Evolutionary conservation across 2,113 vertebrate genomes (phyloP).

Genomic region (Cichladusa arquata): DNA sequence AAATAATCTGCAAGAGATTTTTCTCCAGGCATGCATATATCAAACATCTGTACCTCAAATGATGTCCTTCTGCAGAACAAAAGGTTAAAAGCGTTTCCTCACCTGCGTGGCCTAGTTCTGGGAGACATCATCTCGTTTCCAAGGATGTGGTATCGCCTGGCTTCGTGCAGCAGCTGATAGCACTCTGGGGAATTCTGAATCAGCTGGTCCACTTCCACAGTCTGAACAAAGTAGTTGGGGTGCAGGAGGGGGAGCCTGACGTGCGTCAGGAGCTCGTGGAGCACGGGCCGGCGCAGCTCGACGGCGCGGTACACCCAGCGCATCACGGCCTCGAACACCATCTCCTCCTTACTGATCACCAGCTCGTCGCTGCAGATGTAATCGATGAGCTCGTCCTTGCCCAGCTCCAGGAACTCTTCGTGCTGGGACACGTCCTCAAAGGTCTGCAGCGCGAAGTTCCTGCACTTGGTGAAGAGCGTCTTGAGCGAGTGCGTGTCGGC

Average conservation of each 20-base stretch:
- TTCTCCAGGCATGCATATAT: neutral
- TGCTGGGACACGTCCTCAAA: slow-evolving; percentile 92
- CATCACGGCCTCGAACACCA: slow-evolving; percentile 96
- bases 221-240: slow-evolving; percentile 98
- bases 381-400: slow-evolving; percentile 91
- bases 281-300: slow-evolving; percentile 82
- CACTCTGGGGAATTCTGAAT: slow-evolving; percentile 96
- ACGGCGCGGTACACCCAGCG: slow-evolving; percentile 92
- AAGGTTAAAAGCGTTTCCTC: neutral
- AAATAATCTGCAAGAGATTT: neutral
- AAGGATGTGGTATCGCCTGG: slow-evolving; percentile 94
- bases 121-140: slow-evolving; percentile 99
- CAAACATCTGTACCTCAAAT: neutral
- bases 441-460: slow-evolving; percentile 85
- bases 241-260: slow-evolving; percentile 92
- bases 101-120: slow-evolving; percentile 95
- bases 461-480: slow-evolving; percentile 90
- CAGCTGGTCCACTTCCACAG: slow-evolving; percentile 94
- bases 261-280: slow-evolving; percentile 90
- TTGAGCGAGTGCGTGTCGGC: slow-evolving; percentile 93
- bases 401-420: slow-evolving; percentile 91
- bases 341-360: slow-evolving; percentile 89
- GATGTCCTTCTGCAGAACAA: neutral
- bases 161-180: slow-evolving; percentile 95
- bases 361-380: slow-evolving; percentile 92